Base-by-base conservation (phyloP, 2,888 invertebrate species). In the Phaedon cochleariae region DNA sequence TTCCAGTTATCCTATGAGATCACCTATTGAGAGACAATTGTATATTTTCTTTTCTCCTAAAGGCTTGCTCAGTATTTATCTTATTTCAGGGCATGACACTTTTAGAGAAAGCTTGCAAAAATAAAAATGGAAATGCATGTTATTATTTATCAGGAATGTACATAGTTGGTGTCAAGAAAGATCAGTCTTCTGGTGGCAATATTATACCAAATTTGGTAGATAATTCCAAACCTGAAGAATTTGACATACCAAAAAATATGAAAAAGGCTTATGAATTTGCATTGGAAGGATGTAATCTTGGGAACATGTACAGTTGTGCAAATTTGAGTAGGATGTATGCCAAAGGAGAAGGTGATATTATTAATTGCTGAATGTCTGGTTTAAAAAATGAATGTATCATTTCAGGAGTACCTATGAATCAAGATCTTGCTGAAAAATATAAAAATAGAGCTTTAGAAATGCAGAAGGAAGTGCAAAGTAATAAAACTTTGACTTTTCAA, bases 321-420 rank as follows among this genome's bases (percentile, higher is more conserved):
- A 97, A 97, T 85, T 85, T 97, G 0, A 92, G 95, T 78, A 89
- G 92, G 81, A 95, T 96, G 93, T 93, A 94, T 80, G 87, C 87
- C 31, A 89, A 89, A 79, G 96, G 96, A 12, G 94, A 96, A 69
- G 96, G 96, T 80, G 69, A 69, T n/a, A 62, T 57, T 22, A 34
- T 17, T 18, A 26, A 64, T 54, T 31, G 12, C 46, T 45, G 15
- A 1, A n/a, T 17, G 17, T 48, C 18, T 10, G 18, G 10, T 48
- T 17, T 7, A 26, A 26, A 26, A 26, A 26, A 26, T 7, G 3
- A 5, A 5, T 37, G 41, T 26, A 52, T 53, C 26, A 3, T 78
- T 76, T 46, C 69, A 81, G 82, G 82, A 1, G 91, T 90, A 0
- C 89, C 89, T 59, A 90, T 92, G 79, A 90, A 92, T 82, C 79